Base-by-base conservation (phyloP, 1,140 invertebrate species). In the Charaxes varanes region DNA sequence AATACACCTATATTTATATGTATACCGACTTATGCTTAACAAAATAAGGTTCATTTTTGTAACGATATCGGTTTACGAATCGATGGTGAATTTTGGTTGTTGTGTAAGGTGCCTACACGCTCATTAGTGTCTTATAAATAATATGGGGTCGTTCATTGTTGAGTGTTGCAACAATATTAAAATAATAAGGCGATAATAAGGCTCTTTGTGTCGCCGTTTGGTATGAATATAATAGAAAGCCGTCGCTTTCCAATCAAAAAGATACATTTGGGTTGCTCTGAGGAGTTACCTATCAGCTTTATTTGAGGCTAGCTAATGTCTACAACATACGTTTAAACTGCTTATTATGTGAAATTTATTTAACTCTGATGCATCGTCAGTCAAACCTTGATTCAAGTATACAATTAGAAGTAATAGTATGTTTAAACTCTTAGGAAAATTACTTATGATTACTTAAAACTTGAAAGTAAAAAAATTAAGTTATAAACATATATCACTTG, bases 161-260 rank as follows among this genome's bases (percentile, higher is more conserved):
- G 46, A 50, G 46, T 63, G 53, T 63, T 60, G 61, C 59, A 65
- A 67, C 63, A 65, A 71, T 71, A 67, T 71, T 71, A 65, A 67
- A 71, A 71, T 71, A 71, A 71, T 71, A 68, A 61, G 53, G 38
- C 46, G 58, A 60, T 71, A 68, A 71, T 68, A 65, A 61, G 59
- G 47, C 46, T 59, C 59, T 66, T 60, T 66, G 53, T 62, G 41
- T 41, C 26, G 22, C 42, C 44, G 45, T 57, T 49, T 40, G 36
- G 36, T 45, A 35, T 32, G 40, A 41, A 35, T 43, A 45, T 44
- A 35, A 27, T 45, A 28, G 35, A 38, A 33, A 32, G 42, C 34
- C 38, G 42, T 32, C 41, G 24, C 21, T 16, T 24, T 14, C 14
- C 14, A 16, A 37, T 28, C 23, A 10, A 32, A 16, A 12, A 44